A percentile compares a stretch with the other conserved stretches of the same genome.
Conservation (phyloP, 2,797 vertebrate species). For the Arremon brunneinucha region DNA sequence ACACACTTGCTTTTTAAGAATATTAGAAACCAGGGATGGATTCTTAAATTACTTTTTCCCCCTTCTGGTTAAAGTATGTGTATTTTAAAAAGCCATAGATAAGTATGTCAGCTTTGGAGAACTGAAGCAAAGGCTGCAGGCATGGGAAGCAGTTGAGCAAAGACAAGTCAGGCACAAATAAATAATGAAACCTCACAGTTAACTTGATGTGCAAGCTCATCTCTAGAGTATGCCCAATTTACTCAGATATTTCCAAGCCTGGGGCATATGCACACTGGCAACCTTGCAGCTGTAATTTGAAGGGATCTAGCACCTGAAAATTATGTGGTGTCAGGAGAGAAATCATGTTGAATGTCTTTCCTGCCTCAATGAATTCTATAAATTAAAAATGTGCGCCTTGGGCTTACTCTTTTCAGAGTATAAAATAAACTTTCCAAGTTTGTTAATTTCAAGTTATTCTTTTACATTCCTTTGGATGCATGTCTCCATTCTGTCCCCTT, state of each 20-base stretch:
- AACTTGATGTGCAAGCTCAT: not conserved
- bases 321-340: not conserved
- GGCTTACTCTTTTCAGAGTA: not conserved
- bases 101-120: not conserved
- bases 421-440: not conserved
- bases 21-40: not conserved
- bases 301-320: constrained; percentile 33
- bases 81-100: not conserved
- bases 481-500: not conserved
- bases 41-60: fast-evolving
- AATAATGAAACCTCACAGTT: constrained; percentile 10
- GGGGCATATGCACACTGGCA: not conserved
- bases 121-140: not conserved
- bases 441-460: not conserved
- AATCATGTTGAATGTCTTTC: not conserved
- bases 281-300: not conserved
- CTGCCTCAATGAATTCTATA: constrained; percentile 16
- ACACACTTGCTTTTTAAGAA: not conserved
- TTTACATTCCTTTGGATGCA: not conserved
- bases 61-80: not conserved
- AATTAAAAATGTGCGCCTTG: constrained; percentile 48
- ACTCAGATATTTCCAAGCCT: not conserved
- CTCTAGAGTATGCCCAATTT: not conserved
- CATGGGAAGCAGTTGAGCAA: not conserved
- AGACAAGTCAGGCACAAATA: constrained; percentile 21